These are phyloP conservation scores for Diploscapter pachys DNA, from an alignment of 1,140 invertebrate species.

Conservation along the genomic window DNA sequence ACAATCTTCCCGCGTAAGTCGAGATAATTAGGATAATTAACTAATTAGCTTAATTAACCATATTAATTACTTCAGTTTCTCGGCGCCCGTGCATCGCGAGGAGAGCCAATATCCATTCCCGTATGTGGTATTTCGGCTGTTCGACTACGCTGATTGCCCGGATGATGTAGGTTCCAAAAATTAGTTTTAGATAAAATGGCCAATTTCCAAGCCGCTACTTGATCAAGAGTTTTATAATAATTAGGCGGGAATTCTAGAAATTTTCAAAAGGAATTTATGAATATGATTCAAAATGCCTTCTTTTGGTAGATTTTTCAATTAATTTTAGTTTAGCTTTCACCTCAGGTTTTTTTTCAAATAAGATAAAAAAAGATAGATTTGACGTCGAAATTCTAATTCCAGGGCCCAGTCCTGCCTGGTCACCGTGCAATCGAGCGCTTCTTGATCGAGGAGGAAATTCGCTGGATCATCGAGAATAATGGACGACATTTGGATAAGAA, in stretches of 20 bases:
- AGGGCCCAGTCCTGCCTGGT: conserved; percentile 74
- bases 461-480: conserved; percentile 81
- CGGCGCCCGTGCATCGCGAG: conserved; percentile 81
- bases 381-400: conserved; percentile 11
- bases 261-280: background rate
- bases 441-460: conserved; percentile 92
- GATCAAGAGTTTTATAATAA: background rate
- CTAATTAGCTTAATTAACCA: conserved; percentile 64
- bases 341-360: background rate
- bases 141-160: conserved; percentile 97
- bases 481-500: conserved; percentile 75
- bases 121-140: conserved; percentile 69
- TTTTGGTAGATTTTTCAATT: background rate
- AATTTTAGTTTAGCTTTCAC: background rate
- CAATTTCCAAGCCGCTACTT: background rate
- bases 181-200: no score
- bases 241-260: background rate
- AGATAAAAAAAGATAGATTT: no score
- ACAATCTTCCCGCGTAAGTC: conserved; percentile 75
- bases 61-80: conserved; percentile 76
- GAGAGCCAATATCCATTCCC: conserved; percentile 72
- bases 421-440: conserved; percentile 95
- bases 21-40: background rate
- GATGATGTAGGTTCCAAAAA: conserved; percentile 58
- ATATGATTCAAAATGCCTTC: background rate